Base-by-base conservation (phyloP, 2,888 invertebrate species). In the Sinopyrophorus schimmeli region DNA sequence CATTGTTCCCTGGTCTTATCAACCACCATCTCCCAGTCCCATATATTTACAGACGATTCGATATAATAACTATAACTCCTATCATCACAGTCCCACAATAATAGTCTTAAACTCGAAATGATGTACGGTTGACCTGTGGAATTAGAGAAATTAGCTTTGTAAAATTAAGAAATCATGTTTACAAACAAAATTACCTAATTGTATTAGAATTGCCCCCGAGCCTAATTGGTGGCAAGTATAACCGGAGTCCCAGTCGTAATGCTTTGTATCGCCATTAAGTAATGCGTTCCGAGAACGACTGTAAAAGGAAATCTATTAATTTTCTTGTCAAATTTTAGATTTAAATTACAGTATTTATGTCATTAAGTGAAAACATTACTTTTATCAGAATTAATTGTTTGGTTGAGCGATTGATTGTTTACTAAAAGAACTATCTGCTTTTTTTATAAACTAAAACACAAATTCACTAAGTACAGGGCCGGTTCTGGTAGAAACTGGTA, bases 201-300 rank as follows among this genome's bases (percentile, higher is more conserved):
- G 95, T 53, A 99, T 89, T 62, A 94, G 82, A 68, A 99, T 96
- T 60, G 92, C 87, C 47, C 98, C 97, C 58, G 92, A 89, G 61
- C 94, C 93, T 53, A 94, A 77, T 76, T 96, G 96, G 78, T 97
- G 96, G 73, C 96, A 97, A 3, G 96, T 97, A 75, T 97, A 98
- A 54, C 97, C 97, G 41, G 90, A 91, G 75, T 99, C 98, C 97
- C 97, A 98, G 77, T 98, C 96, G 74, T 98, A 99, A 75, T 91
- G 88, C 65, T 86, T 83, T 41, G 84, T 91, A 73, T 98, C 94
- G 7, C 98, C 98, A 79, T 99, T 97, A 49, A 99, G 80, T 6
- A 99, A 80, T 1, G 95, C 92, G 78, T 99, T 96, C 58, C 97
- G 82, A 31, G 89, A 88, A 6, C 98, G 87, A 66, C 86, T 86